These are phyloP conservation scores for Illadopsis cleaveri DNA, from an alignment of 2,113 vertebrate genomes.

Conservation along the genomic window DNA sequence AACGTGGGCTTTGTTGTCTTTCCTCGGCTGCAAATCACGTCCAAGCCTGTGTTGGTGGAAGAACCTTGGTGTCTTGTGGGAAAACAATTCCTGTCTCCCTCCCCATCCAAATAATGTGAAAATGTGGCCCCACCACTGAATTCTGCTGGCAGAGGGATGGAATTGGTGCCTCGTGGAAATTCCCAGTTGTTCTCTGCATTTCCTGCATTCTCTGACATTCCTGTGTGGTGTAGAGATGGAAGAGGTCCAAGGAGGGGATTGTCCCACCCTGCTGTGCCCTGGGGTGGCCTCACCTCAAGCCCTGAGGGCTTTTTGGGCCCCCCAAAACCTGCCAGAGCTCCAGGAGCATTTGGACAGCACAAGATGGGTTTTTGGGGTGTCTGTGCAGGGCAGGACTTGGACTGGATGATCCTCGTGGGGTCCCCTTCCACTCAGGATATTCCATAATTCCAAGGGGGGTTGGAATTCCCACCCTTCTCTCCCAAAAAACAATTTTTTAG, in stretches of 20 bases:
- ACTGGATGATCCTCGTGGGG: neutral
- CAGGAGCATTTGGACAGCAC: neutral
- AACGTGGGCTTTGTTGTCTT: neutral
- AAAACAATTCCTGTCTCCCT: neutral
- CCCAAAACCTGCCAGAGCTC: neutral
- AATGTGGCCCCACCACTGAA: neutral
- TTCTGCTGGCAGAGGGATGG: neutral
- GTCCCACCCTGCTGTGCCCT: neutral
- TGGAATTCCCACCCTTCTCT: neutral
- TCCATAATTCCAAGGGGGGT: neutral
- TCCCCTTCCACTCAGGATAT: neutral
- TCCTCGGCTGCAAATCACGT: neutral
- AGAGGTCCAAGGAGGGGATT: neutral
- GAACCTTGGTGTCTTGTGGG: neutral
- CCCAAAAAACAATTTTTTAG: neutral
- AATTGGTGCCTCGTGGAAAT: neutral
- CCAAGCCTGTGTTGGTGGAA: neutral
- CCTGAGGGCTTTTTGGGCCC: neutral
- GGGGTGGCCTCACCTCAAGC: neutral
- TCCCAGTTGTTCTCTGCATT: accelerated
- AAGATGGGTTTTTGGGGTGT: neutral
- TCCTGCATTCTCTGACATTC: accelerated
- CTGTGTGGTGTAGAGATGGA: neutral
- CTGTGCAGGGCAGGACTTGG: neutral
- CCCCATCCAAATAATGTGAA: neutral